Percentiles rank a stretch among this genome's conserved stretches.
These are phyloP conservation scores for Hemicordylus capensis DNA, from an alignment of 2,113 vertebrate species.

Conservation along the genomic window DNA sequence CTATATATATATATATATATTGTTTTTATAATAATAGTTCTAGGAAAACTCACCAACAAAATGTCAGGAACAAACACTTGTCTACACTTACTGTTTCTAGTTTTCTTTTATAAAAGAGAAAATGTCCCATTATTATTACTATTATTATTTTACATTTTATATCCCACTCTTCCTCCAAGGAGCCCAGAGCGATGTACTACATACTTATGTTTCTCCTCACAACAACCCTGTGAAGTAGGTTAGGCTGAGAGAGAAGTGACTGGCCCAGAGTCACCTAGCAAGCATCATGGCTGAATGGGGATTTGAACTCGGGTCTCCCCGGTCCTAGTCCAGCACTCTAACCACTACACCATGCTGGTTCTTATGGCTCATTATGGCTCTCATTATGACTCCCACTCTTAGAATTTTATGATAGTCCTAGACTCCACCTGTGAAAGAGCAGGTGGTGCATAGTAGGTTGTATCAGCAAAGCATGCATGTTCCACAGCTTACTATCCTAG, in stretches of 20 bases:
- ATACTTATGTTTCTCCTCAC: too few relatives aligned
- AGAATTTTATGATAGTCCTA: neutral
- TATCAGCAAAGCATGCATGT: neutral
- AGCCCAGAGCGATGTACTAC: too few relatives aligned
- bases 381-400: neutral
- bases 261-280: too few relatives aligned
- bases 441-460: neutral
- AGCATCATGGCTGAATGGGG: too few relatives aligned
- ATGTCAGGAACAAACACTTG: neutral
- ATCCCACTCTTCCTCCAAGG: too few relatives aligned
- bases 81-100: neutral
- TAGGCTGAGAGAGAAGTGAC: too few relatives aligned
- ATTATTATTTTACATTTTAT: too few relatives aligned
- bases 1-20: neutral
- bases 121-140: neutral
- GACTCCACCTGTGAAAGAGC: neutral
- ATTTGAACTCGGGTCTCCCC: too few relatives aligned
- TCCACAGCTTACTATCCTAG: neutral
- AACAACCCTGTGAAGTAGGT: too few relatives aligned
- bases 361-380: too few relatives aligned
- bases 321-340: too few relatives aligned
- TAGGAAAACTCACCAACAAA: neutral
- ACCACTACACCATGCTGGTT: too few relatives aligned
- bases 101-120: neutral
- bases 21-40: neutral